These are phyloP conservation scores for Caenorhabditis sp. DNA, from an alignment of 2,888 invertebrate genomes.

Conservation along the genomic window DNA sequence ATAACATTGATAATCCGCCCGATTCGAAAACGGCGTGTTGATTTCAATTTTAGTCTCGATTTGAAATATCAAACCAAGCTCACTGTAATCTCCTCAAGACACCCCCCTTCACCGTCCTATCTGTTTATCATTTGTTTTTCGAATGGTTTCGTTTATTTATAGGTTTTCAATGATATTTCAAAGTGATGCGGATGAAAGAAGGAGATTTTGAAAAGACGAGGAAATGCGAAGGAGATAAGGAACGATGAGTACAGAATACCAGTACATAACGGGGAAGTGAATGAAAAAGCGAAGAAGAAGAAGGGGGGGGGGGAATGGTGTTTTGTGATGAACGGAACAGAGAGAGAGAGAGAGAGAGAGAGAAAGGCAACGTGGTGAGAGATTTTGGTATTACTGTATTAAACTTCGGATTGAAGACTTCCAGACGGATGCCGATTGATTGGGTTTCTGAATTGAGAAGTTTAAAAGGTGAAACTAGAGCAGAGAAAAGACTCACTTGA, in stretches of 20 bases:
- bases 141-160: no score
- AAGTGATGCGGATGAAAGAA: not conserved
- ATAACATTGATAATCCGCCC: no score
- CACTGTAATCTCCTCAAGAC: no score
- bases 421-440: constrained; percentile 60
- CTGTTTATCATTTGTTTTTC: no score
- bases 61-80: no score
- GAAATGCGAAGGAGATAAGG: not conserved
- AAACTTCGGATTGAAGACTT: constrained; percentile 67
- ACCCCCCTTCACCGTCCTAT: no score
- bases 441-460: constrained; percentile 57
- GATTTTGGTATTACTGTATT: constrained; percentile 15
- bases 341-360: constrained; percentile 5
- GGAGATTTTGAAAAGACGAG: not conserved
- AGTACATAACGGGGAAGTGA: constrained; percentile 38
- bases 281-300: constrained; percentile 1
- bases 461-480: not conserved
- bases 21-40: no score
- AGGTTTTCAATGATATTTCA: no score
- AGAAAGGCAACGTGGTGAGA: constrained; percentile 41
- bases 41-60: no score
- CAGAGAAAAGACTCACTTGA: constrained; percentile 57
- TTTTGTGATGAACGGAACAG: no score
- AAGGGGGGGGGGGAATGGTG: not conserved
- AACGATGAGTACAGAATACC: constrained; percentile 30